Evolutionary conservation across 2,888 invertebrate genomes (phyloP), one percentile per base, ranked within the genome.

Genomic region (Corythucha ciliata): DNA sequence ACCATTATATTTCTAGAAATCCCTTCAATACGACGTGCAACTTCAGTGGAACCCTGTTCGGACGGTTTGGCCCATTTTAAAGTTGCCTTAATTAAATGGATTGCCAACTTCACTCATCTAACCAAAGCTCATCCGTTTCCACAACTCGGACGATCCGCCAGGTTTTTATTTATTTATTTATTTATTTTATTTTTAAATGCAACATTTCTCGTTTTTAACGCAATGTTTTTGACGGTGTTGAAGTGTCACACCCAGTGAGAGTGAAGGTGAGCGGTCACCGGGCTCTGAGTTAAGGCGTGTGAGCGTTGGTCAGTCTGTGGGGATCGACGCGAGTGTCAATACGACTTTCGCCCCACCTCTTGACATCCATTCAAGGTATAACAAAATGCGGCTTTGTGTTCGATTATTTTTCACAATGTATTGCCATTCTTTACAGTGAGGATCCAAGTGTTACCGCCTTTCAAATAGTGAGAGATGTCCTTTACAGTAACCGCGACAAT

Each of bases 21-120:
- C 22, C 55, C 55, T 22, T 44, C 48, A 36, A 16, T 53, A 20
- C 46, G 55, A 44, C 32, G n/a, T n/a, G n/a, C n/a, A n/a, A n/a
- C n/a, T n/a, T n/a, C n/a, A n/a, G n/a, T n/a, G n/a, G n/a, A n/a
- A n/a, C n/a, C n/a, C n/a, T n/a, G n/a, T n/a, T n/a, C n/a, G n/a
- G n/a, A n/a, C n/a, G n/a, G n/a, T n/a, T 80, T 69, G 77, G 75
- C 66, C 72, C 79, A 14, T 65, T 91, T 88, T 64, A 78, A 90
- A 59, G 90, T 92, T 32, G 83, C 81, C 5, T 72, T 93, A 27
- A 84, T 93, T 57, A 87, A 88, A 68, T 93, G 92, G 92, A 75
- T 92, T 18, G 83, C 87, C 0, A 84, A 77, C 62, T 88, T 83
- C 62, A 83, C 84, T 2, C 87, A 89, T 65, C 81, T 84, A 59